Evolutionary conservation across 1,140 invertebrate species (phyloP).

Genomic region (Onthophagus taurus): DNA sequence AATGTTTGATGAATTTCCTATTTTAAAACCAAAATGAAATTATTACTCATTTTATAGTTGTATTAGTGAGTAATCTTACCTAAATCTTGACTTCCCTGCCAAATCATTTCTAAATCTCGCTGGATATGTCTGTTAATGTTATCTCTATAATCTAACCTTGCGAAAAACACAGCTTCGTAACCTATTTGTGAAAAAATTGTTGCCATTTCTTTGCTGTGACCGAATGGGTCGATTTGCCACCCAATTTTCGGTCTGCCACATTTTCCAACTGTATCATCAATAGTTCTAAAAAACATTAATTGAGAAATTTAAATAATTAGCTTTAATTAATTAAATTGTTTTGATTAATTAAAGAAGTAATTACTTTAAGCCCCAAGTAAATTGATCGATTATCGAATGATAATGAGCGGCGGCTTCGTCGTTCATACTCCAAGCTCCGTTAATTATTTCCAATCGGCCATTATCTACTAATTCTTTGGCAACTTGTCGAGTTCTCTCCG

Average conservation of each 20-base stretch:
- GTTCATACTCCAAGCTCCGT: slow-evolving; percentile 68
- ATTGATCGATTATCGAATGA: slow-evolving; percentile 76
- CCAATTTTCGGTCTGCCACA: slow-evolving; percentile 55
- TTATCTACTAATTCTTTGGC: slow-evolving; percentile 39
- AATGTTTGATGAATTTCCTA: slow-evolving; percentile 17
- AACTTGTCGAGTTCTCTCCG: slow-evolving; percentile 40
- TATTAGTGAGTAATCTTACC: slow-evolving; percentile 28
- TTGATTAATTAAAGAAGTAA: slow-evolving; percentile 29
- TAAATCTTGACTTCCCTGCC: slow-evolving; percentile 55
- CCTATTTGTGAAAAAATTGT: slow-evolving; percentile 59
- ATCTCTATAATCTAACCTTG: slow-evolving; percentile 68
- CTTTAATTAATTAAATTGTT: slow-evolving; percentile 3
- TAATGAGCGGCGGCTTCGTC: slow-evolving; percentile 77
- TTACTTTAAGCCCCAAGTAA: slow-evolving; percentile 54
- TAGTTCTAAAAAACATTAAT: slow-evolving; percentile 32
- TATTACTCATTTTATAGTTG: not conserved
- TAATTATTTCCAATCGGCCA: slow-evolving; percentile 67
- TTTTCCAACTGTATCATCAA: slow-evolving; percentile 56
- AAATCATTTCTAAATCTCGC: slow-evolving; percentile 68
- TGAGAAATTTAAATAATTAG: slow-evolving; percentile 3
- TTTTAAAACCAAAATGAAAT: slow-evolving; percentile 7
- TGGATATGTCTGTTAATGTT: slow-evolving; percentile 49
- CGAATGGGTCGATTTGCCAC: slow-evolving; percentile 72
- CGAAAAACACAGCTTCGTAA: slow-evolving; percentile 66
- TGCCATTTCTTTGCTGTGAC: slow-evolving; percentile 61